Base-by-base conservation (phyloP, 2,888 invertebrate genomes). In the Drepanosiphum platanoidis region DNA sequence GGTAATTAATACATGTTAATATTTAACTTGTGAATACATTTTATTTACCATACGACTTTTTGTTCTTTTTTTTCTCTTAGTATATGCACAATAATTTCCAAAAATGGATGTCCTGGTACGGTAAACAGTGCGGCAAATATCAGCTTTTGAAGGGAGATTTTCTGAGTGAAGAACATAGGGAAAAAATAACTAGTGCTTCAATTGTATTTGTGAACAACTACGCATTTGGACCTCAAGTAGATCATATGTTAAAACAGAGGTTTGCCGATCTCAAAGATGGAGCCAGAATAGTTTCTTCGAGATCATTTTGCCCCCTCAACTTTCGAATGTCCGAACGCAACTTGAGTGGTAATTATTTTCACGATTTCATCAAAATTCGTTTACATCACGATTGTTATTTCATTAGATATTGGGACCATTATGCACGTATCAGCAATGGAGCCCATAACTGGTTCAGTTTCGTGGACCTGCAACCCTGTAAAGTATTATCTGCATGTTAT, bases 171-270 rank as follows among this genome's bases (percentile, higher is more conserved):
- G 95, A 96, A 89, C 96, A 97, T 90, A 94, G 96, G 88, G 97
- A 98, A 90, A 96, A 95, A 90, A 98, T 99, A 88, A 97, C 96
- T 88, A 94, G 95, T 88, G 95, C 98, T 18, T 95, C 97, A 61
- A 95, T 99, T 89, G 97, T 99, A 87, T 99, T 99, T 91, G 99
- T 99, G 66, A 99, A 99, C 91, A 99, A 99, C 92, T 99, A 97
- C 91, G 99, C 99, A 68, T 99, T 99, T 90, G 98, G 98, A 18
- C 98, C 99, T 39, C 94, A 94, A 87, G 97, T 99, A 42, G 99
- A 99, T 91, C 97, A 99, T 90, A 95, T 97, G 91, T 90, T 99
- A 88, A 99, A 99, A 90, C 96, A 97, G 89, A 92, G 97, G 89
- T 99, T 99, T 91, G 97, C 97, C 46, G 98, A 98, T 91, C 92